These are phyloP conservation scores for rabbit (Oryctolagus cuniculus) DNA, from an alignment of 2,113 vertebrate genomes.

Conservation along the genomic window mOryCun1.1 NC_091435.1:174444001-174444500, in stretches of 20 bases:
- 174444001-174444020: not conserved
- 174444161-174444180: not conserved
- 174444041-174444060: not conserved
- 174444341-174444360: not conserved
- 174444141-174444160: not conserved
- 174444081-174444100: not conserved
- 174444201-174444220: not conserved
- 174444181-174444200: not conserved
- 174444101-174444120: not conserved
- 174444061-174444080: conserved; percentile 1
- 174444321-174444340: not conserved
- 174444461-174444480: not conserved
- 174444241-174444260: not conserved
- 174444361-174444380: not conserved
- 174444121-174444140: not conserved
- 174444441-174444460: not conserved
- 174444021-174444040: not conserved
- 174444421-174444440: not conserved
- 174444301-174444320: not conserved
- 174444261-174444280: not conserved
- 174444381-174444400: not conserved
- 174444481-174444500: not conserved
- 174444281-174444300: not conserved
- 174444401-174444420: not conserved
- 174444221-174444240: not conserved